These are phyloP conservation scores for Apogon hyalosoma DNA, from an alignment of 2,797 vertebrate genomes.

Conservation along the genomic window DNA sequence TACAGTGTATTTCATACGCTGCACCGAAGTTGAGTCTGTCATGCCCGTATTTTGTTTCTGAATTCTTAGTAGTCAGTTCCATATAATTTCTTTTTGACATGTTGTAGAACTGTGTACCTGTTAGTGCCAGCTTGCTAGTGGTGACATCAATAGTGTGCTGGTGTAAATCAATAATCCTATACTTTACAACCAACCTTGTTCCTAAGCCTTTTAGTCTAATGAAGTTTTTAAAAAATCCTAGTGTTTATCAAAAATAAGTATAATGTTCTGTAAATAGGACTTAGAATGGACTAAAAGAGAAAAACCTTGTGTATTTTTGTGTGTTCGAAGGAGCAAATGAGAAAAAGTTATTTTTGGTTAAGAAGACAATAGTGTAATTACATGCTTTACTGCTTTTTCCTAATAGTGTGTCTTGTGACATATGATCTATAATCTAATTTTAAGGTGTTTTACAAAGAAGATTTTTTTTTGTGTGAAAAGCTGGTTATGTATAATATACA, in stretches of 20 bases:
- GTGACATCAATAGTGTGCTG: conserved; percentile 14
- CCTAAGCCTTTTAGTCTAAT: conserved; percentile 59
- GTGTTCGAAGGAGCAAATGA: conserved; percentile 10
- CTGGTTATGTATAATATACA: conserved; percentile 28
- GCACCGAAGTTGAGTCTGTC: conserved; percentile 6
- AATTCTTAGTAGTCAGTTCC: not conserved
- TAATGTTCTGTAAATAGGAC: conserved; percentile 45
- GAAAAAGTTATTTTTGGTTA: not conserved
- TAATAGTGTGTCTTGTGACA: conserved; percentile 10
- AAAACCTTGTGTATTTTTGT: conserved; percentile 39
- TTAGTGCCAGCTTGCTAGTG: conserved; percentile 37
- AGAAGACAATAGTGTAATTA: not conserved
- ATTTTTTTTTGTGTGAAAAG: conserved; percentile 42
- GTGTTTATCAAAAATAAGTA: conserved; percentile 64
- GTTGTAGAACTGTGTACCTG: conserved; percentile 33
- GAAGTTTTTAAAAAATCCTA: conserved; percentile 55
- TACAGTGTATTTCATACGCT: not conserved
- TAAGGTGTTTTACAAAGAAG: conserved; percentile 35
- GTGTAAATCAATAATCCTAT: conserved; percentile 39
- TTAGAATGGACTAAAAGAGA: conserved; percentile 12
- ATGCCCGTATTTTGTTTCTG: conserved; percentile 19
- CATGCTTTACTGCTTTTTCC: conserved; percentile 10
- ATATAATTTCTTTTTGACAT: conserved; percentile 9
- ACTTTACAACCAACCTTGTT: conserved; percentile 42
- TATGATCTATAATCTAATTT: conserved; percentile 20